Evolutionary conservation across 2,797 vertebrate species (phyloP).

Genomic region (Nasua narica): DNA sequence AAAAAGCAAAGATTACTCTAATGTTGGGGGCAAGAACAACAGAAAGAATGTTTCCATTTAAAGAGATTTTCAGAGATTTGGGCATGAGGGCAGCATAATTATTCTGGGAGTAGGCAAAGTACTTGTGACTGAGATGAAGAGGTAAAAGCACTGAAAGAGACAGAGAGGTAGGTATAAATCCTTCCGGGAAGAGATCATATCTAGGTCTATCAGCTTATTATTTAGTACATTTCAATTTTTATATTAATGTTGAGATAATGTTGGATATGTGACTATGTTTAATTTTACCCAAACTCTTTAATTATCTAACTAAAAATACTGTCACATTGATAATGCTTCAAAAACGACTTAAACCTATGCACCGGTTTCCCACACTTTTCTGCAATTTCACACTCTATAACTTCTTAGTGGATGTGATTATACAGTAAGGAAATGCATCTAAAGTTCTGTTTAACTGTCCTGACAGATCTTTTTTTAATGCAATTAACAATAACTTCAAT

Average conservation of each 20-base stretch:
- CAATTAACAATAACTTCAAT: conserved; percentile 13
- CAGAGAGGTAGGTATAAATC: background rate
- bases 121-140: background rate
- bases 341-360: background rate
- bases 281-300: background rate
- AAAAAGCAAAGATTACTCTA: background rate
- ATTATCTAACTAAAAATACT: background rate
- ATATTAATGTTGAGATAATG: background rate
- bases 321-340: background rate
- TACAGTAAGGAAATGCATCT: background rate
- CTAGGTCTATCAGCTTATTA: background rate
- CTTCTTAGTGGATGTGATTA: background rate
- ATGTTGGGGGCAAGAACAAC: background rate
- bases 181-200: background rate
- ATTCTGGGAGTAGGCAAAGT: background rate
- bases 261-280: background rate
- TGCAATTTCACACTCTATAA: background rate
- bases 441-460: background rate
- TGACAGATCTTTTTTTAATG: background rate
- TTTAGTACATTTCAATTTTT: background rate
- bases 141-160: background rate
- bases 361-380: background rate
- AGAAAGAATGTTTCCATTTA: background rate
- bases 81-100: background rate
- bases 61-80: background rate